Percentiles rank a stretch among this genome's conserved stretches.
These are phyloP conservation scores for Agrotis ipsilon DNA, from an alignment of 2,888 invertebrate species.

Conservation along the genomic window DNA sequence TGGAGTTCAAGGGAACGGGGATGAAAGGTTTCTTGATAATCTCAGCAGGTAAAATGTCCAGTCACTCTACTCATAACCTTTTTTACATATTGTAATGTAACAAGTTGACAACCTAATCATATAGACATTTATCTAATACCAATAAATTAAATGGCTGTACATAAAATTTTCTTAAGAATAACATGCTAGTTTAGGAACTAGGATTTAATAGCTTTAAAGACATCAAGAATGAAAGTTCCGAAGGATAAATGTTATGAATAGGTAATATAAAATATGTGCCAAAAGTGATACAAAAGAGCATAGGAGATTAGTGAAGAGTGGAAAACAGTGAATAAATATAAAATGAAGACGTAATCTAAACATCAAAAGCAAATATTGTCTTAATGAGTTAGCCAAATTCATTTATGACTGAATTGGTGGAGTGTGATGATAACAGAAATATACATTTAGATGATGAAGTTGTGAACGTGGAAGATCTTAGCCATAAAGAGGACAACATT, in stretches of 20 bases:
- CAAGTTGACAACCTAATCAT: not conserved
- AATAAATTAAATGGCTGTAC: not conserved
- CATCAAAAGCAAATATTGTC: conserved; percentile 69
- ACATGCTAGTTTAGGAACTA: conserved; percentile 26
- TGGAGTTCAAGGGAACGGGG: not conserved
- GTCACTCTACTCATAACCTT: not conserved
- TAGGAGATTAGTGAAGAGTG: conserved; percentile 30
- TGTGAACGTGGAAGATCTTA: conserved; percentile 52
- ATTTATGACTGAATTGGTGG: conserved; percentile 44
- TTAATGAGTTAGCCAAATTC: conserved; percentile 49
- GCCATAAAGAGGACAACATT: conserved; percentile 62
- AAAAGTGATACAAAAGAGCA: conserved; percentile 43
- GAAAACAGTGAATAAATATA: conserved; percentile 36
- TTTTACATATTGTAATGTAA: not conserved
- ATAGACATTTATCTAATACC: not conserved
- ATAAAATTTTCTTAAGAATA: not conserved
- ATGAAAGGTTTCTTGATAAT: not conserved
- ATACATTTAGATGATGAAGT: conserved; percentile 46
- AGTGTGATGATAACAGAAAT: conserved; percentile 42
- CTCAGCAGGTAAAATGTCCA: not conserved
- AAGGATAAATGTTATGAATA: conserved; percentile 9
- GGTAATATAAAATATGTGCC: conserved; percentile 36
- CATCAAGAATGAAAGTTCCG: conserved; percentile 13
- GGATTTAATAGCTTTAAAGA: conserved; percentile 5
- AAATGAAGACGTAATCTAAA: conserved; percentile 56